A percentile compares a stretch with the other conserved stretches of the same genome.
Conservation (phyloP, 1,140 invertebrate genomes). For the Maconellicoccus hirsutus region DNA sequence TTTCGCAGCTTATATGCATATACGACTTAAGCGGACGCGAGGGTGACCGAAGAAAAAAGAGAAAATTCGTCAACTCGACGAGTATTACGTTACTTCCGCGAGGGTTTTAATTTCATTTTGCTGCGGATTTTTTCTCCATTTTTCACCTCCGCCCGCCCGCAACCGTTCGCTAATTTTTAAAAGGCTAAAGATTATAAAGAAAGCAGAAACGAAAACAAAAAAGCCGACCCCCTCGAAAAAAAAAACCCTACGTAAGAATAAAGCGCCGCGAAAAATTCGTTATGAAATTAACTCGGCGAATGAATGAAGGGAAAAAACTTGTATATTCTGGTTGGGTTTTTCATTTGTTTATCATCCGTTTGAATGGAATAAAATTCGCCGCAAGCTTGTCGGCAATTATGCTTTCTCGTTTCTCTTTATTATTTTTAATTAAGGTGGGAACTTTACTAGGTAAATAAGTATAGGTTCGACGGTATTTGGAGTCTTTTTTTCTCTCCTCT, state of each 20-base stretch:
- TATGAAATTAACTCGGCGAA: neutral
- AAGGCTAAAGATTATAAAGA: neutral
- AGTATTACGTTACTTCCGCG: neutral
- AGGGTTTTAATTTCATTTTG: neutral
- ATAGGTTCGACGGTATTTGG: too few species aligned
- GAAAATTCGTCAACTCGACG: neutral
- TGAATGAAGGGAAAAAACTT: neutral
- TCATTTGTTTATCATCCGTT: slow-evolving; percentile 5
- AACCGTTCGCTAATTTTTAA: neutral
- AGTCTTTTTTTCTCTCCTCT: too few species aligned
- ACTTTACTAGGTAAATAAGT: too few species aligned
- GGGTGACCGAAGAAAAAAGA: neutral
- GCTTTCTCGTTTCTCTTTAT: slow-evolving; percentile 35
- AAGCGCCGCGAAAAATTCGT: neutral
- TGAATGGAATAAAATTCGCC: neutral
- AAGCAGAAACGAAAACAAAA: neutral
- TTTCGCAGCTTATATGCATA: neutral
- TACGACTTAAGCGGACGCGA: neutral
- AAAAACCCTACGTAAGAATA: neutral
- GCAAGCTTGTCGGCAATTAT: slow-evolving; percentile 49
- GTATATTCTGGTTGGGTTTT: neutral
- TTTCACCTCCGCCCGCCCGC: neutral
- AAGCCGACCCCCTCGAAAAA: neutral
- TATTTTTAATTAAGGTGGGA: slow-evolving; percentile 10
- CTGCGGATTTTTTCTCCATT: neutral